Conservation (phyloP, 2,113 vertebrate species). For the Sturnira hondurensis region DNA sequence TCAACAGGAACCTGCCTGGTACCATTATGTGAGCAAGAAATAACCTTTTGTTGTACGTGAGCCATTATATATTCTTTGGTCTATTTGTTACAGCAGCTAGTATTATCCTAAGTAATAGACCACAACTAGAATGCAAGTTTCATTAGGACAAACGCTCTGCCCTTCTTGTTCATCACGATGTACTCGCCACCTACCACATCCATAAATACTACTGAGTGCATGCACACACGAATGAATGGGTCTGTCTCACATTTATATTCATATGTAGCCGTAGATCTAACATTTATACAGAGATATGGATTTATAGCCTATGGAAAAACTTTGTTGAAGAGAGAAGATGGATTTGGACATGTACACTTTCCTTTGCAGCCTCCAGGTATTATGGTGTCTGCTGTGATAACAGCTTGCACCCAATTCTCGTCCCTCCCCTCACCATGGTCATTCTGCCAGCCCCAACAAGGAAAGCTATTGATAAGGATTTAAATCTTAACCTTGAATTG, state of each 20-base stretch:
- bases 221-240: neutral
- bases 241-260: neutral
- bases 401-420: neutral
- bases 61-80: neutral
- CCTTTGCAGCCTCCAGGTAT: neutral
- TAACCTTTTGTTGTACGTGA: neutral
- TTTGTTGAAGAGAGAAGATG: neutral
- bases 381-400: neutral
- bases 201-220: neutral
- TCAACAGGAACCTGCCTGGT: neutral
- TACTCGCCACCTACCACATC: neutral
- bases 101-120: slow-evolving; percentile 21
- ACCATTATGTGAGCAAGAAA: neutral
- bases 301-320: neutral
- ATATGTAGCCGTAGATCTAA: neutral
- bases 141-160: neutral
- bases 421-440: neutral
- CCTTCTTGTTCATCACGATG: neutral
- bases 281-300: neutral
- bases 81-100: slow-evolving; percentile 6
- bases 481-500: slow-evolving; percentile 60
- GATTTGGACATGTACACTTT: neutral
- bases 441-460: slow-evolving; percentile 37
- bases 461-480: slow-evolving; percentile 29
- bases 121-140: neutral